phyloP scores from a whole-genome alignment of 2,113 vertebrate genomes.

The Sterna hirundo region DNA sequence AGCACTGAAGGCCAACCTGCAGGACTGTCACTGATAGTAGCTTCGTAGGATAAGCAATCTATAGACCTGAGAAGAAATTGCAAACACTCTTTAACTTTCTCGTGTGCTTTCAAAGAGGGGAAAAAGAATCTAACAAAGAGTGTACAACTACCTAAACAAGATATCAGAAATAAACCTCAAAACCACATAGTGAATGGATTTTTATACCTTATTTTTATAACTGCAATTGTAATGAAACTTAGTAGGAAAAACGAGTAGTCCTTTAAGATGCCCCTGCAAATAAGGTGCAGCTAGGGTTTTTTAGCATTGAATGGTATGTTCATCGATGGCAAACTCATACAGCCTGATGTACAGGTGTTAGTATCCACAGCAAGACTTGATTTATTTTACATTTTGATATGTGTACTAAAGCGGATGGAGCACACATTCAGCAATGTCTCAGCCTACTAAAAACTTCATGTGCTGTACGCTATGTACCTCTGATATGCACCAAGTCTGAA shows the following conservation, averaged over 20 bases:
- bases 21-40: neutral
- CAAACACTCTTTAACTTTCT: neutral
- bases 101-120: neutral
- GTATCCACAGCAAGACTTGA: neutral
- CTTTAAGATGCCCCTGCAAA: neutral
- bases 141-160: neutral
- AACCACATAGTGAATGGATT: neutral
- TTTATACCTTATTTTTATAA: neutral
- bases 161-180: neutral
- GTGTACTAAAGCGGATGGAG: neutral
- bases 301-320: neutral
- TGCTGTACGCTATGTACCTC: neutral
- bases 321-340: neutral
- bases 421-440: neutral
- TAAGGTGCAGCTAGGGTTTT: neutral
- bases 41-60: neutral
- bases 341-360: neutral
- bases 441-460: neutral
- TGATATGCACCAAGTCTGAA: neutral
- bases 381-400: neutral
- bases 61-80: neutral
- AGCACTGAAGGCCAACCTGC: neutral
- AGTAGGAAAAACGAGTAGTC: neutral
- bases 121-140: neutral
- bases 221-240: neutral